Base-by-base conservation (phyloP, 2,888 invertebrate genomes). In the Drosophila limbata region DNA sequence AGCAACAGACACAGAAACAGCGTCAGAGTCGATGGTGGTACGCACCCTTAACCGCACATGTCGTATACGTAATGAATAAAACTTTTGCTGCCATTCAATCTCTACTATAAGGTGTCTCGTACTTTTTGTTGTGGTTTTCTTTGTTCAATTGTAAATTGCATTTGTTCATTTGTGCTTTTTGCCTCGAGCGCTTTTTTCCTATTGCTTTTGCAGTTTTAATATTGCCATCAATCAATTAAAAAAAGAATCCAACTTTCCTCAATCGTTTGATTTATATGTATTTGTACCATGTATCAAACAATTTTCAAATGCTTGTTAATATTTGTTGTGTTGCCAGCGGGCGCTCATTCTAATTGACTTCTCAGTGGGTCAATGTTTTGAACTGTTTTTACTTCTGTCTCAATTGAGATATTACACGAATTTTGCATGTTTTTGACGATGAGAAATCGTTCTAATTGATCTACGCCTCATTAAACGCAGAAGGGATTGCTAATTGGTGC, bases 341-440 rank as follows among this genome's bases (percentile, higher is more conserved):
- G 63, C 42, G 57, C 51, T 56, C 66, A 66, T 79, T 69, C 85
- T 85, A 82, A 83, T 82, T 82, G 82, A 83, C 84, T 68, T 53
- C 45, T 40, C 56, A 68, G 42, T 64, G 73, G 73, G 69, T 72
- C 71, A 83, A 69, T 71, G 55, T 62, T 69, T 60, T 59, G 51
- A 74, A 70, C 65, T 74, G 69, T 51, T 65, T 64, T 64, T 25
- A 44, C 35, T 44, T 42, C 53, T 40, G 42, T 47, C 21, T 66
- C 53, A 70, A 81, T 84, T 81, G 69, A 70, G 33, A 68, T 47
- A 52, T 51, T 61, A 25, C 25, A 25, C 33, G 33, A 50, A 51
- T 31, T 39, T 15, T 39, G n/a, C 45, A 62, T 45, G 8, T 47
- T 31, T 37, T 40, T 72, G 19, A 37, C 50, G 62, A 50, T 31